phyloP scores from a whole-genome alignment of 2,888 invertebrate species.

The Euproctis similis region DNA sequence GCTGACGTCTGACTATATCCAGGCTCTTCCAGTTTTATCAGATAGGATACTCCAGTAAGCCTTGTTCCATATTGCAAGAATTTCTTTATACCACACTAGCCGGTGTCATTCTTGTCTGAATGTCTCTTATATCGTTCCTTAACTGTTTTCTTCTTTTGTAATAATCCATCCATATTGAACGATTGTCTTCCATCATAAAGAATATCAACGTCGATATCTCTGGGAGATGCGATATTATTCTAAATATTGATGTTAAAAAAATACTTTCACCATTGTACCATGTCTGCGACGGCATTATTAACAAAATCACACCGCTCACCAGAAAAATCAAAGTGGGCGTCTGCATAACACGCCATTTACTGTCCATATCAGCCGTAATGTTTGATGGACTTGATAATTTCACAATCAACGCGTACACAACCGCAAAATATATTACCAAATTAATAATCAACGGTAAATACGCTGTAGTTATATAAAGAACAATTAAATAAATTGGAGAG shows the following conservation, averaged over 20 bases:
- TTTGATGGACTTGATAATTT: not conserved
- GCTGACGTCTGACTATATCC: too few species aligned
- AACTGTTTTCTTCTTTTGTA: not conserved
- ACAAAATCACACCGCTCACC: not conserved
- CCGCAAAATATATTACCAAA: not conserved
- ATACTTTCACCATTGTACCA: too few species aligned
- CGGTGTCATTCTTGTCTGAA: too few species aligned
- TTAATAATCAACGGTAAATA: not conserved
- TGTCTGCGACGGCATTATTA: not conserved
- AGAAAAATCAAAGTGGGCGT: not conserved
- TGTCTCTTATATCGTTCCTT: not conserved
- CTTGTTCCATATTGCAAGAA: too few species aligned
- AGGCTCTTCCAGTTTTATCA: too few species aligned
- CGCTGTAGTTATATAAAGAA: not conserved
- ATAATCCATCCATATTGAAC: not conserved
- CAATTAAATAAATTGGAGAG: not conserved
- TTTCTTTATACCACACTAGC: too few species aligned
- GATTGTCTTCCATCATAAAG: not conserved
- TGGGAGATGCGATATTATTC: not conserved
- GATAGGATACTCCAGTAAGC: too few species aligned
- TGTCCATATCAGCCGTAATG: not conserved
- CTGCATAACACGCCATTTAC: not conserved
- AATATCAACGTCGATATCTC: not conserved
- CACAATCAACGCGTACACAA: not conserved
- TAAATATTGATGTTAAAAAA: too few species aligned